Evolutionary conservation across 2,113 vertebrate genomes (phyloP).

Genomic region (Phasianus colchicus): DNA sequence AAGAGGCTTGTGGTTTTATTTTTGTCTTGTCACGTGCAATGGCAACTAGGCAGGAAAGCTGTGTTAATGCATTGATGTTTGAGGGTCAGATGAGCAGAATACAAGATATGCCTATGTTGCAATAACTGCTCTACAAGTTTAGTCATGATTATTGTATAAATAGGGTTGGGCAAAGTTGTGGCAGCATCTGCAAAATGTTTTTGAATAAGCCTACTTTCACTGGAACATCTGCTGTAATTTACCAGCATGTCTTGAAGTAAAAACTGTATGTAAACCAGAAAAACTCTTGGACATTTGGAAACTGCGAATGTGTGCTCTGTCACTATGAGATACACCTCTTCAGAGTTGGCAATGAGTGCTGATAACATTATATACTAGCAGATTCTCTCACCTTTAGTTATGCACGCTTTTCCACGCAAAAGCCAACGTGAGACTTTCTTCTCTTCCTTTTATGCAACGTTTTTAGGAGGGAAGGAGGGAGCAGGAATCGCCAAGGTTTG

Average conservation of each 20-base stretch:
- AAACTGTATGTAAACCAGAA: not conserved
- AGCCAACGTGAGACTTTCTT: not conserved
- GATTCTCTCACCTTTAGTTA: not conserved
- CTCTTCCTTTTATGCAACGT: not conserved
- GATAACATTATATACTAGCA: not conserved
- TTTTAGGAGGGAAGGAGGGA: not conserved
- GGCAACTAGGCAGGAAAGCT: constrained; percentile 3
- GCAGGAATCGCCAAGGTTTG: not conserved
- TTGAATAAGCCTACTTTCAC: not conserved
- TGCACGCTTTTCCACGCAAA: accelerated
- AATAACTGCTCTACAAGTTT: not conserved
- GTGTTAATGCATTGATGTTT: not conserved
- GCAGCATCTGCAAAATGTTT: not conserved
- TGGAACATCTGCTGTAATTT: not conserved
- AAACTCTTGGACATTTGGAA: not conserved
- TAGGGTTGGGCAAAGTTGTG: not conserved
- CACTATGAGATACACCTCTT: not conserved
- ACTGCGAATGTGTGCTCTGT: not conserved
- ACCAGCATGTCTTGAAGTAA: not conserved
- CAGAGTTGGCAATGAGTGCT: not conserved
- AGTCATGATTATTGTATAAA: not conserved
- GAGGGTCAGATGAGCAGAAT: not conserved
- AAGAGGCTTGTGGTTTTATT: constrained; percentile 62
- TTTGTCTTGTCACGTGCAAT: constrained; percentile 54
- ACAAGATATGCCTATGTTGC: not conserved